Evolutionary conservation across 2,797 vertebrate genomes (phyloP).

Genomic region (Astyanax mexicanus): DNA sequence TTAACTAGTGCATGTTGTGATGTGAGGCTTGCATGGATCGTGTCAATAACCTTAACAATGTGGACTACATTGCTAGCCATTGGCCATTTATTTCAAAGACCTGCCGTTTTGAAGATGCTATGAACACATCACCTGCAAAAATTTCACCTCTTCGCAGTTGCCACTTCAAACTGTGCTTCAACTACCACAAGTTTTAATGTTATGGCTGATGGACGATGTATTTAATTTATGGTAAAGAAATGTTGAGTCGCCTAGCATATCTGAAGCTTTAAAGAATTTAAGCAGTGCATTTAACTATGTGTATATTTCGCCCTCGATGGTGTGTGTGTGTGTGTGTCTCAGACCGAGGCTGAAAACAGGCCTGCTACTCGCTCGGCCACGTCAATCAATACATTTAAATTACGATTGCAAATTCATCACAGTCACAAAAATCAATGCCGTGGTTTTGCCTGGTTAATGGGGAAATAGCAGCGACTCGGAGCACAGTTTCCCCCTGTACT

Average conservation of each 20-base stretch:
- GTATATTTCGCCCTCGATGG: slow-evolving; percentile 73
- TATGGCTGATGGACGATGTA: too few species aligned
- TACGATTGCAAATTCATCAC: slow-evolving; percentile 94
- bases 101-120: too few species aligned
- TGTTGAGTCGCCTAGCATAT: slow-evolving; percentile 58
- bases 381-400: slow-evolving; percentile 92
- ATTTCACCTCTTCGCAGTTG: too few species aligned
- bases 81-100: too few species aligned
- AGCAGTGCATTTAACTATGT: slow-evolving; percentile 79
- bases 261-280: slow-evolving; percentile 60
- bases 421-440: slow-evolving; percentile 86
- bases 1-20: too few species aligned
- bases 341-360: slow-evolving; percentile 76
- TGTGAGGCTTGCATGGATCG: too few species aligned
- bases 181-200: too few species aligned
- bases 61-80: too few species aligned
- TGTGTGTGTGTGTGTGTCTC: slow-evolving; percentile 73
- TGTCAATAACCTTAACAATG: too few species aligned
- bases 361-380: slow-evolving; percentile 78
- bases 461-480: slow-evolving; percentile 79
- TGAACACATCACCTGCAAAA: too few species aligned
- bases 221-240: too few species aligned
- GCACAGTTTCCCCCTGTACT: slow-evolving; percentile 63
- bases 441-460: slow-evolving; percentile 86
- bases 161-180: too few species aligned